Conservation (phyloP, 2,888 invertebrate genomes). For the Conistra vaccinii region DNA sequence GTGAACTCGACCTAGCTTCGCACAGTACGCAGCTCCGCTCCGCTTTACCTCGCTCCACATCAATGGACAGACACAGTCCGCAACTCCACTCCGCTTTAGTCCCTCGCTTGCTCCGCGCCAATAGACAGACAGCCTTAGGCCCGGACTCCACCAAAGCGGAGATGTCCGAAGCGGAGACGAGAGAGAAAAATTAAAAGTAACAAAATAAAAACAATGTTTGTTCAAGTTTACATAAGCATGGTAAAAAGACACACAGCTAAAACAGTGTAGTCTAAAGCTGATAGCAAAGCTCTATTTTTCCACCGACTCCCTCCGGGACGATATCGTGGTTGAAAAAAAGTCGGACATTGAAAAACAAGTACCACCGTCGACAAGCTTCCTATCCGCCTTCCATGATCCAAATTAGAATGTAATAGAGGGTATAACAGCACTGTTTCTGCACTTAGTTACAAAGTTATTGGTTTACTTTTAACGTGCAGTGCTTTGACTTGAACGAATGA, state of each 20-base stretch:
- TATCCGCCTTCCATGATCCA: neutral
- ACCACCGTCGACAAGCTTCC: neutral
- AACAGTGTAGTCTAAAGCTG: neutral
- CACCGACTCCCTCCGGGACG: too few relatives aligned
- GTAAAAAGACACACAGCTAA: neutral
- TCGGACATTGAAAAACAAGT: constrained; percentile 21
- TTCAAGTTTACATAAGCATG: neutral
- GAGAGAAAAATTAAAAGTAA: too few relatives aligned
- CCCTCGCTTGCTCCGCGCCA: too few relatives aligned
- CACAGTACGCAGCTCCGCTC: too few relatives aligned
- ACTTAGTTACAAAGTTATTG: neutral
- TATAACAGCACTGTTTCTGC: neutral
- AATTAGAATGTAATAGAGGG: neutral
- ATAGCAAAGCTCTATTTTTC: neutral
- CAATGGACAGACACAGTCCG: too few relatives aligned
- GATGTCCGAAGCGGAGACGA: too few relatives aligned
- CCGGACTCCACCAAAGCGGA: too few relatives aligned
- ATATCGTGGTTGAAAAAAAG: constrained; percentile 11
- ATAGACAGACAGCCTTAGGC: too few relatives aligned
- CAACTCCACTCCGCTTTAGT: too few relatives aligned
- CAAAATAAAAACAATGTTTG: too few relatives aligned
- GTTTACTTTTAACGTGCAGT: neutral
- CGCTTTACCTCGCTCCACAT: too few relatives aligned
- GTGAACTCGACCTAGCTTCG: too few relatives aligned
- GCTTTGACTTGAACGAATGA: neutral